Conservation (phyloP, 2,797 vertebrate species). For the Martes flavigula region DNA sequence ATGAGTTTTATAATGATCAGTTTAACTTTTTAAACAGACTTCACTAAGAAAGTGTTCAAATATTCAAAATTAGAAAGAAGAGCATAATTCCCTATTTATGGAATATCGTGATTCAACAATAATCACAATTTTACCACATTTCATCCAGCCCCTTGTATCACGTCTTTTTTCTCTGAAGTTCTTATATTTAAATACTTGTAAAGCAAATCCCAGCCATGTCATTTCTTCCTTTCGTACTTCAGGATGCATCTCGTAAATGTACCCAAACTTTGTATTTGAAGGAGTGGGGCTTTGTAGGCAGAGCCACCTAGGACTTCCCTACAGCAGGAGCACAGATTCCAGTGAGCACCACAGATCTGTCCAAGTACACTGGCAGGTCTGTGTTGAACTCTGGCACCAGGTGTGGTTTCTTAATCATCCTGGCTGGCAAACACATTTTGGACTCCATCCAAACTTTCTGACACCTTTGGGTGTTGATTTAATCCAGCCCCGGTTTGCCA, state of each 20-base stretch:
- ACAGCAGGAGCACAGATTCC: not conserved
- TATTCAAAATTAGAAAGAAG: not conserved
- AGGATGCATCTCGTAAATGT: not conserved
- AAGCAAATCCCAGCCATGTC: not conserved
- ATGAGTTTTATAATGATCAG: too few species aligned
- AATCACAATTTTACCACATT: not conserved
- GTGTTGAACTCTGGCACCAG: not conserved
- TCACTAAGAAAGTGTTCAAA: not conserved
- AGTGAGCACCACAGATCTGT: not conserved
- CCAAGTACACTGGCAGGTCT: not conserved
- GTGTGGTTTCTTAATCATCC: constrained; percentile 41
- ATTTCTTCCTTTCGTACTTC: not conserved
- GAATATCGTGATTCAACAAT: not conserved
- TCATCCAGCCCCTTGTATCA: not conserved
- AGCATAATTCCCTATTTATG: not conserved
- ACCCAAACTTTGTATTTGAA: not conserved
- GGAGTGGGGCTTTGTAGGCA: not conserved
- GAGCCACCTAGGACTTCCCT: not conserved
- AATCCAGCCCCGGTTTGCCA: not conserved
- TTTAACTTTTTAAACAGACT: not conserved
- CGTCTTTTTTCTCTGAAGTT: not conserved
- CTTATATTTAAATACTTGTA: not conserved
- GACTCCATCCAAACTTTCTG: constrained; percentile 30
- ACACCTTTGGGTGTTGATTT: not conserved
- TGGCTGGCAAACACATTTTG: not conserved